phyloP scores from a whole-genome alignment of 2,888 invertebrate genomes.

The Halictus quadricinctus region DNA sequence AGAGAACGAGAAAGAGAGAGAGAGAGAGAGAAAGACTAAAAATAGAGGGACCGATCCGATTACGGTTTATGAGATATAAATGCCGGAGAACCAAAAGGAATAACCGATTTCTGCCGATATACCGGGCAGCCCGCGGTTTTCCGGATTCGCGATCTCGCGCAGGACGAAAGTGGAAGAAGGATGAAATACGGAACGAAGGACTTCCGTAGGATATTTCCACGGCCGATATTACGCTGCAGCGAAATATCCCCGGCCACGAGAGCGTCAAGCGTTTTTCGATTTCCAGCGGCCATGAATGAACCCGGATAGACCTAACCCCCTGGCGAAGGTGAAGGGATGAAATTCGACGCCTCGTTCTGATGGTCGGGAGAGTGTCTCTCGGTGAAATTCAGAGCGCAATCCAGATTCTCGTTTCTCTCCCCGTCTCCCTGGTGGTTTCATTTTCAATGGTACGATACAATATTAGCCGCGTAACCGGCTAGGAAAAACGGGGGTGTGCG shows the following conservation, averaged over 20 bases:
- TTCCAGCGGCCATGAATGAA: conserved; percentile 50
- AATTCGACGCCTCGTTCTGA: conserved; percentile 41
- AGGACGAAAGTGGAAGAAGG: background rate
- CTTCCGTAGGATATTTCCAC: conserved; percentile 46
- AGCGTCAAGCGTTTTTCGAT: conserved; percentile 56
- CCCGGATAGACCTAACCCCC: conserved; percentile 32
- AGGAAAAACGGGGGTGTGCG: conserved; percentile 13
- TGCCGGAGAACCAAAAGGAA: conserved; percentile 6
- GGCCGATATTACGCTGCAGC: conserved; percentile 46
- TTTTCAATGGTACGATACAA: conserved; percentile 53
- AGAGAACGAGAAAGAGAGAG: background rate
- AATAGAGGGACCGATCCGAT: background rate
- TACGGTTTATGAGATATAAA: conserved; percentile 18
- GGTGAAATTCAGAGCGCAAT: conserved; percentile 54
- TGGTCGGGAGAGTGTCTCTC: conserved; percentile 30
- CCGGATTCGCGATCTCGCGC: background rate
- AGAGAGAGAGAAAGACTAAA: background rate
- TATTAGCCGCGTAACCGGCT: conserved; percentile 45
- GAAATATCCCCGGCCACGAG: conserved; percentile 31
- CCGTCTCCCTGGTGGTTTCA: conserved; percentile 20
- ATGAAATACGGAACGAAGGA: conserved; percentile 39
- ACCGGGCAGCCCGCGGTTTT: background rate
- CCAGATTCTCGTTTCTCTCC: conserved; percentile 22
- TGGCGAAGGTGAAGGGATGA: conserved; percentile 16
- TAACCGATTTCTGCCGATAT: conserved; percentile 32